Evolutionary conservation across 2,888 invertebrate genomes (phyloP), one percentile per base, ranked within the genome.

Genomic region (Tetranychus truncatus): DNA sequence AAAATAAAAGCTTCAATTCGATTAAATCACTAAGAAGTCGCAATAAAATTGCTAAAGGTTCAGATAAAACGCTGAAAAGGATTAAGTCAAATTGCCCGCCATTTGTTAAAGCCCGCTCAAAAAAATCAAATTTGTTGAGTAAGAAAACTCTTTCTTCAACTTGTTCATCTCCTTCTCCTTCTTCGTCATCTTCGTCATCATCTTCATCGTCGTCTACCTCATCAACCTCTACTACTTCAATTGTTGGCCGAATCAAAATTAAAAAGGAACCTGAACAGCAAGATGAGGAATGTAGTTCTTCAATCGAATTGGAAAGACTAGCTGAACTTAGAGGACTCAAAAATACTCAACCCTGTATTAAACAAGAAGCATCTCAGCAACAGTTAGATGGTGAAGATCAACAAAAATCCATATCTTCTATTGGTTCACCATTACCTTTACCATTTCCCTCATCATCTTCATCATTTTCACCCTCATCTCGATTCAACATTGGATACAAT

Each of bases 1-100:
- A 74, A 74, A 67, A 69, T 34, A 74, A 69, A 46, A 15, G 55
- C 5, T 34, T 34, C 34, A 34, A 34, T 34, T 34, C 34, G 45
- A 34, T 44, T 9, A 74, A 74, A 66, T 74, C 55, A 1, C 11
- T 55, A 5, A 15, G 55, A 55, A 55, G 15, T 55, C 11, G 55
- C 15, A 15, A 15, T 55, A 55, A 55, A 15, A 15, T 55, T 55
- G 55, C 15, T 6, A 55, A 55, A 55, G 55, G 34, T 34, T 1
- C 34, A 34, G 34, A 34, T 34, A 34, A 34, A 34, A 34, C 34
- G 34, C 34, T 34, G 34, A 34, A 34, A 34, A 34, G 34, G 34
- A 55, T 15, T 15, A 55, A 55, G 7, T 55, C 55, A 55, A 55
- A 55, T 55, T 55, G 55, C 15, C 11, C 55, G 9, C 55, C 11